Base-by-base conservation (phyloP, 2,113 vertebrate genomes). In the Climacteris rufus region DNA sequence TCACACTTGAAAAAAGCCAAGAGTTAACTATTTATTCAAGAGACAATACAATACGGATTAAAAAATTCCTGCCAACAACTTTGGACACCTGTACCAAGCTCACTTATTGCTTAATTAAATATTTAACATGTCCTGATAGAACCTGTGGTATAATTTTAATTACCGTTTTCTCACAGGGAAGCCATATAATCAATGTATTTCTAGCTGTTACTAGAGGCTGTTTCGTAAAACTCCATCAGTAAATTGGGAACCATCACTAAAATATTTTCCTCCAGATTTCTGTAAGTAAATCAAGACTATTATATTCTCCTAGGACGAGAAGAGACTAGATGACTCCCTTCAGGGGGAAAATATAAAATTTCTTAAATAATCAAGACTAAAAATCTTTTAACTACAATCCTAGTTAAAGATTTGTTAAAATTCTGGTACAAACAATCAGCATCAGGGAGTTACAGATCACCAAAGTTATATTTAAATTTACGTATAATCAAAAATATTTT, bases 81-180 rank as follows among this genome's bases (percentile, higher is more conserved):
- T 79, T 2, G 75, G 91, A 95, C 94, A 94, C 77, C 89, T 97
- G 83, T 83, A 95, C 47, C 78, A 93, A 87, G 75, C 61, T 95
- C 49, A 84, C 80, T 91, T 91, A 96, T 96, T 94, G 87, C 70
- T 82, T 92, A 96, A 94, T 89, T 97, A 97, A 96, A 96, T 97
- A 97, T 96, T 96, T 97, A 97, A 97, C 93, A 94, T 72, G 75
- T 96, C 91, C 92, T 95, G 93, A 97, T 90, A 96, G 95, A 97
- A 97, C 94, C 90, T 94, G 61, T 91, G 68, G 71, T 90, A 92
- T 91, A 89, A 96, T 96, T 97, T 95, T 96, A 97, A 97, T 97
- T 96, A 97, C 71, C 76, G 93, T 89, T 97, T 97, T 83, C 96
- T 97, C 89, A 94, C 72, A 96, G 87, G 95, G 90, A 98, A 97